Evolutionary conservation across 2,797 vertebrate species (phyloP).

Genomic region (Molothrus ater): DNA sequence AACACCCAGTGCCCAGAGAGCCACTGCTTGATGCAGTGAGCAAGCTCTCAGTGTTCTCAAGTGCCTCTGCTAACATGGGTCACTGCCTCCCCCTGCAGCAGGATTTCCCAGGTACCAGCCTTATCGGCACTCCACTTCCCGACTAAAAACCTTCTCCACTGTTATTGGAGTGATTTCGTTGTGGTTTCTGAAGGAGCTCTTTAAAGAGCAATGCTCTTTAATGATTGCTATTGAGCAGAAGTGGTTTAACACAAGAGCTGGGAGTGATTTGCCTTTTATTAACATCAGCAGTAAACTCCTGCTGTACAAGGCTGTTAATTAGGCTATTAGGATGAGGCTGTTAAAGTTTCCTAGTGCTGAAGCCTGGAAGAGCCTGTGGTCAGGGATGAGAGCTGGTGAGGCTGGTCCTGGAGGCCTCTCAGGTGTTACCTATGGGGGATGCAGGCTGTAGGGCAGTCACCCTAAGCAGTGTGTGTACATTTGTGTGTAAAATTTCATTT

Average conservation of each 20-base stretch:
- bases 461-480: background rate
- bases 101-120: constrained; percentile 46
- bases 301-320: background rate
- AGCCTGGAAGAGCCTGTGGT: background rate
- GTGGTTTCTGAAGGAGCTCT: constrained; percentile 71
- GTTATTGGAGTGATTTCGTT: constrained; percentile 69
- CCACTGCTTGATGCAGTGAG: background rate
- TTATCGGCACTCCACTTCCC: constrained; percentile 71
- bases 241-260: constrained; percentile 38
- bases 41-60: background rate
- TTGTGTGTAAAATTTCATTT: background rate
- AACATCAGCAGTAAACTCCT: constrained; percentile 11
- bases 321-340: background rate
- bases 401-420: background rate
- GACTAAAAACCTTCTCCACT: constrained; percentile 66
- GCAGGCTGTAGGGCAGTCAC: background rate
- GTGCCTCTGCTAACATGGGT: constrained; percentile 60
- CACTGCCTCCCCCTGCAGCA: constrained; percentile 40
- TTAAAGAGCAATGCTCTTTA: constrained; percentile 63
- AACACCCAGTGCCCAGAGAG: background rate
- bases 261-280: constrained; percentile 22
- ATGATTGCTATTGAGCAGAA: constrained; percentile 33
- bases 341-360: background rate
- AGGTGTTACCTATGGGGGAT: background rate
- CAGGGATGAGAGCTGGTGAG: background rate